Evolutionary conservation across 1,140 invertebrate species (phyloP).

Genomic region (Drepana arcuata): DNA sequence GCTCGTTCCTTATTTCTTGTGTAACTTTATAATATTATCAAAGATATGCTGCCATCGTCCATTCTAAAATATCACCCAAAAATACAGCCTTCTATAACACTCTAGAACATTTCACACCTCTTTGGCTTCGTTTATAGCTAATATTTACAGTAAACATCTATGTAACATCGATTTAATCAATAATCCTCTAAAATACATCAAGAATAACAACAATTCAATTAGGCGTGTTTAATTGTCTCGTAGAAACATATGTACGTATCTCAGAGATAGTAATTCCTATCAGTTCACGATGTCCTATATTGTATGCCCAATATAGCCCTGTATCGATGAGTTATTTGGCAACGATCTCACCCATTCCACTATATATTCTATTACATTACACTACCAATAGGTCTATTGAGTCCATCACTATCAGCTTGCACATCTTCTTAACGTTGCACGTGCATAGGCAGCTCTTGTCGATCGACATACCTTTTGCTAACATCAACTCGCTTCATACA

Average conservation of each 20-base stretch:
- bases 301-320: constrained; percentile 27
- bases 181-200: constrained; percentile 70
- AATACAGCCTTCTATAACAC: constrained; percentile 70
- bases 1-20: constrained; percentile 20
- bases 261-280: constrained; percentile 22
- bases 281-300: constrained; percentile 16
- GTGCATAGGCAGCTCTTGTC: too few relatives aligned
- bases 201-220: constrained; percentile 65
- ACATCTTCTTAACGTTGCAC: too few relatives aligned
- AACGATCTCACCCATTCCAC: too few relatives aligned
- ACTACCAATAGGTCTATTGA: too few relatives aligned
- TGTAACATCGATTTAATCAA: constrained; percentile 70
- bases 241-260: constrained; percentile 42
- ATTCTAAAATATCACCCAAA: constrained; percentile 70
- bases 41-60: constrained; percentile 60
- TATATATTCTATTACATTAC: too few relatives aligned
- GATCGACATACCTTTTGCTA: too few relatives aligned
- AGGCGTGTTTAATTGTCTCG: constrained; percentile 46
- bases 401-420: too few relatives aligned
- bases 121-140: constrained; percentile 38
- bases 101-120: constrained; percentile 48
- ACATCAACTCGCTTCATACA: too few relatives aligned
- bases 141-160: constrained; percentile 70
- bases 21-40: constrained; percentile 48
- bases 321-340: constrained; percentile 14